These are phyloP conservation scores for Muschampia staudingeri DNA, from an alignment of 2,888 invertebrate genomes.

Conservation along the genomic window DNA sequence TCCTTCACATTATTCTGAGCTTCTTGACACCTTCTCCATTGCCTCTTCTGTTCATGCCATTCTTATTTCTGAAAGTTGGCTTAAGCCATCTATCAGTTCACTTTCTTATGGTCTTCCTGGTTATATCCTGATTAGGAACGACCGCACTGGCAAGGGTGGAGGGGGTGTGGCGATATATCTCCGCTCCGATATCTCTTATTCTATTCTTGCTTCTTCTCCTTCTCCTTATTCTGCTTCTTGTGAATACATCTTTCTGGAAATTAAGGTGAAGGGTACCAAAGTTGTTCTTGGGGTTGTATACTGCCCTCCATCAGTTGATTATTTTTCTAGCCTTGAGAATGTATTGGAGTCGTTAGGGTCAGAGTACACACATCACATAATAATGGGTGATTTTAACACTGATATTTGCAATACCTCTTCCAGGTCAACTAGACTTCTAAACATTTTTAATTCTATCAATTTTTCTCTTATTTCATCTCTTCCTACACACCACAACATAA, in stretches of 20 bases:
- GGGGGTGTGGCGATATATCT: constrained; percentile 8
- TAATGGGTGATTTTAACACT: not conserved
- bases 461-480: too few relatives aligned
- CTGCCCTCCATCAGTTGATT: constrained; percentile 13
- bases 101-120: not conserved
- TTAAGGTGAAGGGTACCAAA: not conserved
- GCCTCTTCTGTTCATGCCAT: not conserved
- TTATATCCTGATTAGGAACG: not conserved
- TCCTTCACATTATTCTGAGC: not conserved
- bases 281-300: constrained; percentile 15
- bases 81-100: not conserved
- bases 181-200: not conserved
- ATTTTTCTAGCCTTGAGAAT: constrained; percentile 10
- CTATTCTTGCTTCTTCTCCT: not conserved
- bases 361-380: constrained; percentile 18
- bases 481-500: too few relatives aligned
- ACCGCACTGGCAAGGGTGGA: not conserved
- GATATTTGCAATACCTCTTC: too few relatives aligned
- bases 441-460: too few relatives aligned
- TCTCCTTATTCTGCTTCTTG: not conserved
- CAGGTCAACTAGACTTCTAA: too few relatives aligned
- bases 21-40: constrained; percentile 4
- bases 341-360: not conserved
- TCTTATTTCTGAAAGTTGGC: constrained; percentile 24
- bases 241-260: constrained; percentile 3